Percentiles rank a stretch among this genome's conserved stretches.
These are phyloP conservation scores for Autographa pulchrina DNA, from an alignment of 2,888 invertebrate species.

Conservation along the genomic window DNA sequence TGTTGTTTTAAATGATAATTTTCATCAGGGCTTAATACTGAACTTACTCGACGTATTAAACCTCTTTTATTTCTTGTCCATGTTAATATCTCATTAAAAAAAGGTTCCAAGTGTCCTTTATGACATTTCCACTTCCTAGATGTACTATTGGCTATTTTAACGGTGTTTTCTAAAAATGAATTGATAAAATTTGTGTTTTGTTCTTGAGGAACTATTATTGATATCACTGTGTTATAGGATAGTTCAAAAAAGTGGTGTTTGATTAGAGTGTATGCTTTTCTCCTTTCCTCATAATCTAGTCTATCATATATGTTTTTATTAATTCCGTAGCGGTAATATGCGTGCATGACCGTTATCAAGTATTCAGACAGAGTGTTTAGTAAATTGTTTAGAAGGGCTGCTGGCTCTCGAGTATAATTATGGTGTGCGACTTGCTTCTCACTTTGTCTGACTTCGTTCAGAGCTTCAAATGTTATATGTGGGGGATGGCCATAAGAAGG, in stretches of 20 bases:
- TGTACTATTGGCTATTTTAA: slow-evolving; percentile 50
- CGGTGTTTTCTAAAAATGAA: slow-evolving; percentile 60
- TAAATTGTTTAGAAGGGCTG: slow-evolving; percentile 22
- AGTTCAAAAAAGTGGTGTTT: slow-evolving; percentile 64
- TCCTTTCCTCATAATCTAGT: not conserved
- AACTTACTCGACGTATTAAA: slow-evolving; percentile 13
- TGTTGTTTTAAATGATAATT: slow-evolving; percentile 39
- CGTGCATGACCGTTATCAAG: slow-evolving; percentile 57
- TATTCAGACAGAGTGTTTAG: slow-evolving; percentile 56
- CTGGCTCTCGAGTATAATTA: slow-evolving; percentile 6
- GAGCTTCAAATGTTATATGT: not conserved
- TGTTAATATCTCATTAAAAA: slow-evolving; percentile 63
- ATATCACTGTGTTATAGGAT: slow-evolving; percentile 61
- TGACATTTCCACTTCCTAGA: slow-evolving; percentile 30
- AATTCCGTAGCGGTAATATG: slow-evolving; percentile 39
- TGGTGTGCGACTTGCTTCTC: not conserved
- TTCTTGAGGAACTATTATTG: slow-evolving; percentile 66
- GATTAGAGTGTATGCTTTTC: slow-evolving; percentile 36
- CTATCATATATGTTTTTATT: not conserved
- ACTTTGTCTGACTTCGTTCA: not conserved
- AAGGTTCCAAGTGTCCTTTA: slow-evolving; percentile 36
- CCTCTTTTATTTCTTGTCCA: slow-evolving; percentile 62
- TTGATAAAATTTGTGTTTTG: slow-evolving; percentile 60
- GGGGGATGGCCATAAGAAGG: not conserved
- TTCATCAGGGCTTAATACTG: not conserved